A percentile compares a stretch with the other conserved stretches of the same genome.
phyloP scores from a whole-genome alignment of 2,888 invertebrate species.

The Cosmia trapezina region DNA sequence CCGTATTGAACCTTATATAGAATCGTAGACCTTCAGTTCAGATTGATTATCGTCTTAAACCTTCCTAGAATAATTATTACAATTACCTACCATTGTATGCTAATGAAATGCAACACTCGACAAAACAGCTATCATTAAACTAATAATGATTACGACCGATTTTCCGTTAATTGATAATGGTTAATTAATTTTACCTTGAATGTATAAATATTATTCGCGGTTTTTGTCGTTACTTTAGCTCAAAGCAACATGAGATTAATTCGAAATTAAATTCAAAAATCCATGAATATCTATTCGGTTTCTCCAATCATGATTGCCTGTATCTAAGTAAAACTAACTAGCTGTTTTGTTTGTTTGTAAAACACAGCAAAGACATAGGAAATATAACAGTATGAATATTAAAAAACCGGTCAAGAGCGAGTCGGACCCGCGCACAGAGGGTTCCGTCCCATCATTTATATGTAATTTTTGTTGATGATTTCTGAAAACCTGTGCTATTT shows the following conservation, averaged over 20 bases:
- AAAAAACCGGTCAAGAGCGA: no score
- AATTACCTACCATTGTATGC: no score
- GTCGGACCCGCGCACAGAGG: no score
- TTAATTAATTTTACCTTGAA: conserved; percentile 43
- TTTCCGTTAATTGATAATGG: conserved; percentile 29
- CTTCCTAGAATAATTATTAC: no score
- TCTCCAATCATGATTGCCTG: neutral
- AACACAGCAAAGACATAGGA: conserved; percentile 8
- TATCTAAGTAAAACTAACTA: neutral
- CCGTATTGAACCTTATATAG: no score
- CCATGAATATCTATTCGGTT: neutral
- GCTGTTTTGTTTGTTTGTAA: neutral
- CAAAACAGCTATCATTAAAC: conserved; percentile 46
- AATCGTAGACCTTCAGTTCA: no score
- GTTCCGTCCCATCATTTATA: no score
- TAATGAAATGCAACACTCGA: conserved; percentile 48
- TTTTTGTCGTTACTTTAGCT: neutral
- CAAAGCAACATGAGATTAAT: neutral
- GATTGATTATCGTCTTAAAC: no score
- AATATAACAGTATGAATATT: conserved; percentile 10
- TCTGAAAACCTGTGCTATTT: no score
- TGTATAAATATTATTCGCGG: conserved; percentile 28
- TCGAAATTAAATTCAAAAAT: neutral
- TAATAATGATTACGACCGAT: conserved; percentile 37
- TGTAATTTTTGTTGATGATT: no score